Conservation (phyloP, 2,797 vertebrate genomes). For the Falco berigora region DNA sequence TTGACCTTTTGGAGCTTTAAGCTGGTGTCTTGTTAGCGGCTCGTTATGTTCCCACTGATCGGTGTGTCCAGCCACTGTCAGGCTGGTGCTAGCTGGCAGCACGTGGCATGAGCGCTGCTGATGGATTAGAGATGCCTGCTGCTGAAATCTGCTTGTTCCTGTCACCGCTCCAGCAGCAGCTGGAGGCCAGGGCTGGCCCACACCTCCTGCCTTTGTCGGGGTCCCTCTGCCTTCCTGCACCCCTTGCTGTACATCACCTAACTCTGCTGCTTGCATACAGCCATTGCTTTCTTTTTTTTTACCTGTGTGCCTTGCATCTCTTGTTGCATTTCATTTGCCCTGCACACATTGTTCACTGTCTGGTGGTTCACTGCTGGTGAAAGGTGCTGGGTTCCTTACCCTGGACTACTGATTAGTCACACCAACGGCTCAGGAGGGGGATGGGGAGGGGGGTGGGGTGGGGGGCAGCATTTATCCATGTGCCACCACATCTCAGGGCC, state of each 20-base stretch:
- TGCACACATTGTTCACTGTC: background rate
- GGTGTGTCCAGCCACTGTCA: background rate
- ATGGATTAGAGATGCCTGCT: conserved; percentile 56
- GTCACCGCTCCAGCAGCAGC: conserved; percentile 48
- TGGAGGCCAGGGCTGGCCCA: background rate
- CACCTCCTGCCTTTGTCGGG: background rate
- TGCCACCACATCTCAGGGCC: background rate
- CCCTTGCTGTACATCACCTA: background rate
- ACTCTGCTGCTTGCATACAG: background rate
- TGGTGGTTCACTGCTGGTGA: background rate
- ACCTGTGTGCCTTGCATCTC: background rate
- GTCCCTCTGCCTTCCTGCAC: background rate
- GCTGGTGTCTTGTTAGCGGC: background rate
- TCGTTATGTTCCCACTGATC: background rate
- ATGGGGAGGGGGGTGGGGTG: background rate
- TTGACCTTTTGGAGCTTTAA: conserved; percentile 28
- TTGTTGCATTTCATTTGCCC: background rate
- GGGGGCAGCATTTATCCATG: background rate
- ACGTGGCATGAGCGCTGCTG: conserved; percentile 6
- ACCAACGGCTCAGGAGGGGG: background rate
- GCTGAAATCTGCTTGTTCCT: conserved; percentile 66
- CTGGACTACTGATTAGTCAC: background rate
- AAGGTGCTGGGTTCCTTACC: fast-evolving
- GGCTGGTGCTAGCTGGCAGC: conserved; percentile 55
- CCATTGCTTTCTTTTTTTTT: background rate